Percentiles rank a stretch among this genome's conserved stretches.
phyloP scores from a whole-genome alignment of 2,888 invertebrate genomes.

The Heliconius erato region DNA sequence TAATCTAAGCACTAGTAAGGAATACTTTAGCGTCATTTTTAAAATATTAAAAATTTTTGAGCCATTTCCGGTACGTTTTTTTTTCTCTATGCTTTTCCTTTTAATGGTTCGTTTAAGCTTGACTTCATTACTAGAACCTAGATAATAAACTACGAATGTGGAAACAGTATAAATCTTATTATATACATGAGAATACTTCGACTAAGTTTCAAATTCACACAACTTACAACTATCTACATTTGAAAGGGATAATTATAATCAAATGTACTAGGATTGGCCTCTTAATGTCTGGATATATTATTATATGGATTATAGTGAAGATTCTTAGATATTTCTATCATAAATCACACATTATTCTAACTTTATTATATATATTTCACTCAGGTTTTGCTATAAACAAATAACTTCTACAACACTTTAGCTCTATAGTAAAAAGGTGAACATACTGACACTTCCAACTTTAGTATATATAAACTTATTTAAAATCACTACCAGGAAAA shows the following conservation, averaged over 20 bases:
- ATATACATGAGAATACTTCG: conserved; percentile 48
- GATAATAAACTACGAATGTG: conserved; percentile 29
- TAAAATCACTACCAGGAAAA: conserved; percentile 11
- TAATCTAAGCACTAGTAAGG: not conserved
- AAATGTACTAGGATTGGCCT: not conserved
- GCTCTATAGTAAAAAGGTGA: not conserved
- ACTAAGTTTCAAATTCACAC: conserved; percentile 37
- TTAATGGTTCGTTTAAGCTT: not conserved
- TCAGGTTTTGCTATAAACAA: not conserved
- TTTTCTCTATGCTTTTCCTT: not conserved
- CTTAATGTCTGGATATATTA: not conserved
- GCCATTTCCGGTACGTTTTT: not conserved
- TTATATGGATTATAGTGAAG: not conserved
- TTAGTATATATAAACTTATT: conserved; percentile 16
- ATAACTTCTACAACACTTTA: not conserved
- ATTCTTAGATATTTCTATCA: not conserved
- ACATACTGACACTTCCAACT: conserved; percentile 12
- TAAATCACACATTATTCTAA: conserved; percentile 7
- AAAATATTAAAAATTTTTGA: not conserved
- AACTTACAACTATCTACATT: not conserved
- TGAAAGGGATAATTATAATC: not conserved
- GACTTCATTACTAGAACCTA: conserved; percentile 1
- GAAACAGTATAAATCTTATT: conserved; percentile 46
- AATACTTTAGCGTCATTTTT: not conserved
- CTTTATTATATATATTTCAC: too few species aligned